Percentiles rank a stretch among this genome's conserved stretches.
Conservation (phyloP, 2,888 invertebrate species). For the Sclerodermus sp. region DNA sequence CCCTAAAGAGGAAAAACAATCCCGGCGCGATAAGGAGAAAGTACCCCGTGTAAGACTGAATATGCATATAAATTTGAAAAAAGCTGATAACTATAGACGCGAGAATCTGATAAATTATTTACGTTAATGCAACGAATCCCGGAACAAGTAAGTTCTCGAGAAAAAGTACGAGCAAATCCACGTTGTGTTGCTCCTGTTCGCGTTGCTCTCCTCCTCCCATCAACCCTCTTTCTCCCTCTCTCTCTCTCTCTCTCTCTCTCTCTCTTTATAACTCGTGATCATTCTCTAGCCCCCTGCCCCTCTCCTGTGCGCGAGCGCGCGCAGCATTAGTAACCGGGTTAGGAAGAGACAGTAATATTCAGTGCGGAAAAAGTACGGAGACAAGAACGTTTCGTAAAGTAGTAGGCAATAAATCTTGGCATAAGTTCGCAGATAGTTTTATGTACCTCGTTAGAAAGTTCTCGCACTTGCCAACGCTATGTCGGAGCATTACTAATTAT, state of each 20-base stretch:
- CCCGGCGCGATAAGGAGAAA: too few relatives aligned
- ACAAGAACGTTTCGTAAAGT: not conserved
- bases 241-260: not conserved
- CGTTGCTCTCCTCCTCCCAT: not conserved
- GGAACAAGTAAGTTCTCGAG: not conserved
- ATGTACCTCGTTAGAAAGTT: constrained; percentile 16
- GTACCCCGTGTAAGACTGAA: too few relatives aligned
- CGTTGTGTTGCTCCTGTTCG: too few relatives aligned
- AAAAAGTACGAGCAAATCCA: not conserved
- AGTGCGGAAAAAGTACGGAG: constrained; percentile 5
- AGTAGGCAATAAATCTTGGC: constrained; percentile 10
- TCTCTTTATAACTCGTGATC: not conserved
- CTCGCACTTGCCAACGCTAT: constrained; percentile 6
- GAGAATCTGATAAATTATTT: too few relatives aligned
- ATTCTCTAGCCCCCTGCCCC: not conserved
- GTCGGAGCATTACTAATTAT: constrained; percentile 12
- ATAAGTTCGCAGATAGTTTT: constrained; percentile 18
- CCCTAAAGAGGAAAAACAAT: too few relatives aligned
- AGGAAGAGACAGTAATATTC: not conserved
- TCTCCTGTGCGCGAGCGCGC: not conserved
- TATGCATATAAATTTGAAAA: too few relatives aligned
- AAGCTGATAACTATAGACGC: too few relatives aligned
- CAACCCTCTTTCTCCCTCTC: not conserved
- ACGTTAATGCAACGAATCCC: not conserved
- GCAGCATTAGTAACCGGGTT: not conserved